Percentiles rank a stretch among this genome's conserved stretches.
phyloP scores from a whole-genome alignment of 2,888 invertebrate genomes.

The Lochmaea capreae region DNA sequence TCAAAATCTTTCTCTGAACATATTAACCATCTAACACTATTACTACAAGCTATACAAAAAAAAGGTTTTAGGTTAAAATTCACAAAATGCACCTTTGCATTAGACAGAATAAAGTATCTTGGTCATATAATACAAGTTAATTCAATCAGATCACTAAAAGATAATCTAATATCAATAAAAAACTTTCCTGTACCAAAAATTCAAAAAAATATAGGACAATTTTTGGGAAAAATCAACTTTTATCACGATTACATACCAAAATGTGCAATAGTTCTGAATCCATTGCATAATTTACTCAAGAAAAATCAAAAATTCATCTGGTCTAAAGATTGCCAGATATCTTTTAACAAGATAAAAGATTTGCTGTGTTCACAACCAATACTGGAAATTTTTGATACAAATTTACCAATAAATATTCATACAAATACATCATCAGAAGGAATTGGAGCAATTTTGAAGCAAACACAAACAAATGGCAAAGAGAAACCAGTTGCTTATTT shows the following conservation, averaged over 20 bases:
- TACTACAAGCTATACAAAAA: slow-evolving; percentile 16
- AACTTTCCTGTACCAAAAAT: background rate
- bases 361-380: background rate
- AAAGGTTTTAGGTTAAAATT: slow-evolving; percentile 29
- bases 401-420: slow-evolving; percentile 1
- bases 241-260: background rate
- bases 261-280: background rate
- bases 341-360: background rate
- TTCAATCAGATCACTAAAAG: background rate
- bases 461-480: slow-evolving; percentile 12
- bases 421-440: slow-evolving; percentile 20
- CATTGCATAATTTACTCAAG: background rate
- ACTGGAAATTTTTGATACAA: background rate
- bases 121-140: slow-evolving; percentile 15
- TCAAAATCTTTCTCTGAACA: slow-evolving; percentile 22
- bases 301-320: background rate
- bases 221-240: slow-evolving; percentile 14
- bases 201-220: background rate
- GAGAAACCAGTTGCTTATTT: slow-evolving; percentile 25
- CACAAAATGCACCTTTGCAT: slow-evolving; percentile 28
- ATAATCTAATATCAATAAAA: background rate
- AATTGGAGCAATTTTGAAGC: slow-evolving; percentile 18
- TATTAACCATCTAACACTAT: slow-evolving; percentile 3
- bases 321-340: background rate
- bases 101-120: slow-evolving; percentile 4